Evolutionary conservation across 2,113 vertebrate species (phyloP).

Genomic region (Merops nubicus): DNA sequence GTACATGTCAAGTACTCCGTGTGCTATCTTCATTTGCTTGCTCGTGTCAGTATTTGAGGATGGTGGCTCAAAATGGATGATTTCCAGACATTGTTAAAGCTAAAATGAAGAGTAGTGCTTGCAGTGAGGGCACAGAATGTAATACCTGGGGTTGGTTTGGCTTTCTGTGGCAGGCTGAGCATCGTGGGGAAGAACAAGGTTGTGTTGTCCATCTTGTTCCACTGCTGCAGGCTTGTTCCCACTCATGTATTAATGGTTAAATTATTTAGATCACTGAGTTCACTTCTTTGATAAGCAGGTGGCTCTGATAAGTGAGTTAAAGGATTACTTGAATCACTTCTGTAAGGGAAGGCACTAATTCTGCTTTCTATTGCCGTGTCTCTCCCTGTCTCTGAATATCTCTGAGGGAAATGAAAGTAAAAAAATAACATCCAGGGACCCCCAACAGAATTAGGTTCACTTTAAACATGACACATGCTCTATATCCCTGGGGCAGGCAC

Average conservation of each 20-base stretch:
- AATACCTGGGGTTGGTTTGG: not conserved
- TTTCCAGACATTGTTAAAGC: not conserved
- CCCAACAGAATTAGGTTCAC: slow-evolving; percentile 17
- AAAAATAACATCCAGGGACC: slow-evolving; percentile 13
- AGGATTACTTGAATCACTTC: not conserved
- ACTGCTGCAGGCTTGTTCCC: not conserved
- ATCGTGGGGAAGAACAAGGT: not conserved
- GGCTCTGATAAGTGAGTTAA: not conserved
- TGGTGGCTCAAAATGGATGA: not conserved
- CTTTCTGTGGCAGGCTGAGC: not conserved
- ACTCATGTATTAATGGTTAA: not conserved
- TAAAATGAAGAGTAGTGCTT: not conserved
- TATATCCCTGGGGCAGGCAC: slow-evolving; percentile 34
- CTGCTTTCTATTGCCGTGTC: not conserved
- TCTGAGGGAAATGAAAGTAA: slow-evolving; percentile 13
- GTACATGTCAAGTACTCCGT: not conserved
- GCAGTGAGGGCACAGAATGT: not conserved
- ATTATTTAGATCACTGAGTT: not conserved
- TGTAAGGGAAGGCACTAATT: not conserved
- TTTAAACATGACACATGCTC: slow-evolving; percentile 30
- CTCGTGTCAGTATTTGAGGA: not conserved
- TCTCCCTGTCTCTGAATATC: not conserved
- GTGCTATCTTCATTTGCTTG: not conserved
- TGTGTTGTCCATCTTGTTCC: not conserved
- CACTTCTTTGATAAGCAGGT: not conserved